Conservation (phyloP, 2,113 vertebrate species). For the Loxodonta africana region DNA sequence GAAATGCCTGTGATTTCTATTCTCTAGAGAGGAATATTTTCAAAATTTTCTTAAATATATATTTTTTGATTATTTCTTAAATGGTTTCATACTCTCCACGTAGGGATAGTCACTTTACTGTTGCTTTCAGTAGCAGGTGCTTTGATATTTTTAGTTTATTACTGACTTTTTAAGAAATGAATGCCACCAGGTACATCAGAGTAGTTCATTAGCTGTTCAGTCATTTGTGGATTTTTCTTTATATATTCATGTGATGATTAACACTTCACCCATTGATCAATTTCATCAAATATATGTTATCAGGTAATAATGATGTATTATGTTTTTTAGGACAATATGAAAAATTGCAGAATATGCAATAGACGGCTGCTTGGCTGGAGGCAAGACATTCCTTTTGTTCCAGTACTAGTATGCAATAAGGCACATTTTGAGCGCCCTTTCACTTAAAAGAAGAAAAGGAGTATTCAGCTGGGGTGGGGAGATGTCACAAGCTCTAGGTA, state of each 20-base stretch:
- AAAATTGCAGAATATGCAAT: neutral
- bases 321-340: neutral
- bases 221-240: constrained; percentile 48
- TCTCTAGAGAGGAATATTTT: neutral
- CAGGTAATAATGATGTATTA: neutral
- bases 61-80: neutral
- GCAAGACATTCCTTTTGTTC: neutral
- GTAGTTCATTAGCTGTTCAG: neutral
- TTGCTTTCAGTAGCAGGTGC: neutral
- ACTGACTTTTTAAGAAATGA: constrained; percentile 24
- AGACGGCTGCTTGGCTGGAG: neutral
- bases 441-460: neutral
- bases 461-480: neutral
- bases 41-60: neutral
- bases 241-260: constrained; percentile 2
- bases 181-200: neutral
- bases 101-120: neutral
- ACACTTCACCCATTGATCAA: constrained; percentile 5
- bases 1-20: neutral
- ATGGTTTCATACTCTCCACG: neutral
- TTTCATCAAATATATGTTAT: neutral
- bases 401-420: neutral
- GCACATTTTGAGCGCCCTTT: neutral
- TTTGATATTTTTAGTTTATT: constrained; percentile 28
- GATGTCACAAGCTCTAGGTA: neutral